phyloP scores from a whole-genome alignment of 2,888 invertebrate genomes.

The Ecliptopera silaceata region DNA sequence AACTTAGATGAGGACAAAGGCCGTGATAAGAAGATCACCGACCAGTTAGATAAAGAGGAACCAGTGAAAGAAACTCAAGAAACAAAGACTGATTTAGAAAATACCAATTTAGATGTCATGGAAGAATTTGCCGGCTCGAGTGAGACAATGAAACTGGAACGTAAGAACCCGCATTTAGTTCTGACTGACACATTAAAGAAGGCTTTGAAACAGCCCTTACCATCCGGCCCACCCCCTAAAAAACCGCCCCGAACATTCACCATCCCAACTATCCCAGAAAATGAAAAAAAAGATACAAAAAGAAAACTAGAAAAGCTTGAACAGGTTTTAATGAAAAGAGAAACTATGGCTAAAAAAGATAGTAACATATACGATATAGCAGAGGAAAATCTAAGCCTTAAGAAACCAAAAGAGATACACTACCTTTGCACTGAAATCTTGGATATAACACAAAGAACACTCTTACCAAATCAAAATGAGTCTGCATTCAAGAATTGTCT shows the following conservation, averaged over 20 bases:
- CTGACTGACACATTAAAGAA: constrained; percentile 85
- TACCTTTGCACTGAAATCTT: constrained; percentile 78
- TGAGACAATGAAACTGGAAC: constrained; percentile 71
- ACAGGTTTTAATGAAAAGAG: constrained; percentile 79
- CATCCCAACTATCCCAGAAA: constrained; percentile 51
- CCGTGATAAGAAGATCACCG: constrained; percentile 56
- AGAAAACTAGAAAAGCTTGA: constrained; percentile 86
- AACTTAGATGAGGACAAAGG: constrained; percentile 72
- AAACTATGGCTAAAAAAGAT: constrained; percentile 55
- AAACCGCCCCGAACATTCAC: constrained; percentile 88
- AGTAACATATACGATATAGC: constrained; percentile 44
- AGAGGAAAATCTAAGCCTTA: constrained; percentile 47
- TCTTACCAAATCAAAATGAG: constrained; percentile 53
- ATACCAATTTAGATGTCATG: constrained; percentile 60
- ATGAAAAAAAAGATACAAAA: constrained; percentile 78
- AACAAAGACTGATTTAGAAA: constrained; percentile 37
- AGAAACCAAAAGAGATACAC: constrained; percentile 73
- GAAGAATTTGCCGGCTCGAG: constrained; percentile 66
- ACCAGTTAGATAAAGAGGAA: constrained; percentile 46
- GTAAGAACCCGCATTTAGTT: constrained; percentile 71
- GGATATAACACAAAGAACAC: constrained; percentile 64
- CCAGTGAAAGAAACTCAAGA: constrained; percentile 12
- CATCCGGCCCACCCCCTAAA: constrained; percentile 87
- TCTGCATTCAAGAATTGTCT: constrained; percentile 66
- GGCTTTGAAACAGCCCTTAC: constrained; percentile 86